Percentiles rank a stretch among this genome's conserved stretches.
Evolutionary conservation across 2,113 vertebrate species (phyloP).

Genomic region (Varanus salvator): DNA sequence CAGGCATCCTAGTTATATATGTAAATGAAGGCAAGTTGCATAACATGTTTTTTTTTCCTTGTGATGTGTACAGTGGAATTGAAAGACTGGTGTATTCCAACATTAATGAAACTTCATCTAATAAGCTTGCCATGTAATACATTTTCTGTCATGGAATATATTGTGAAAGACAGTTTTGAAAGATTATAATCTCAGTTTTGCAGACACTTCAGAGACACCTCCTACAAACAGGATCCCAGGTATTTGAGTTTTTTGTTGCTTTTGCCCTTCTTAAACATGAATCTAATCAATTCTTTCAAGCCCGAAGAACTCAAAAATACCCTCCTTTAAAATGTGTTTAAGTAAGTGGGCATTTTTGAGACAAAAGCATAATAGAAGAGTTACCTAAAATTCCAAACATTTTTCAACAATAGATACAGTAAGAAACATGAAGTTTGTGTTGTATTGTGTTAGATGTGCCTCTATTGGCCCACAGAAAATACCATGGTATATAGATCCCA

Average conservation of each 20-base stretch:
- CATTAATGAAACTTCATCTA: background rate
- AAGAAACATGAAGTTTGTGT: too few species aligned
- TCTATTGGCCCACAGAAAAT: too few species aligned
- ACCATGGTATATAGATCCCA: too few species aligned
- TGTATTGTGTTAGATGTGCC: too few species aligned
- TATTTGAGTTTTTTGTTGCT: constrained; percentile 43
- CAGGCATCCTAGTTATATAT: background rate
- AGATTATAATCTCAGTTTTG: constrained; percentile 10
- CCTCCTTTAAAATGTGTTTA: background rate
- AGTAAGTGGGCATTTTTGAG: background rate
- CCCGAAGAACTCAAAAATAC: background rate
- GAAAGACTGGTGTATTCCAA: background rate
- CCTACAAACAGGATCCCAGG: background rate
- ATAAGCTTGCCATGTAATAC: background rate
- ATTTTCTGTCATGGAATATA: background rate
- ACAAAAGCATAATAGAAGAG: too few species aligned
- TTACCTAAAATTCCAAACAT: too few species aligned
- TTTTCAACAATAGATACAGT: too few species aligned
- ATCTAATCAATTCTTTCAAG: background rate
- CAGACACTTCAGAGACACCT: background rate
- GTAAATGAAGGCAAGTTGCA: background rate
- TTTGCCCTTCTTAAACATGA: constrained; percentile 2
- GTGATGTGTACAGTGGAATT: background rate
- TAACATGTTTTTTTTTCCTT: background rate
- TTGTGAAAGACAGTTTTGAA: background rate